Base-by-base conservation (phyloP, 2,113 vertebrate genomes). In the Malurus elegans region DNA sequence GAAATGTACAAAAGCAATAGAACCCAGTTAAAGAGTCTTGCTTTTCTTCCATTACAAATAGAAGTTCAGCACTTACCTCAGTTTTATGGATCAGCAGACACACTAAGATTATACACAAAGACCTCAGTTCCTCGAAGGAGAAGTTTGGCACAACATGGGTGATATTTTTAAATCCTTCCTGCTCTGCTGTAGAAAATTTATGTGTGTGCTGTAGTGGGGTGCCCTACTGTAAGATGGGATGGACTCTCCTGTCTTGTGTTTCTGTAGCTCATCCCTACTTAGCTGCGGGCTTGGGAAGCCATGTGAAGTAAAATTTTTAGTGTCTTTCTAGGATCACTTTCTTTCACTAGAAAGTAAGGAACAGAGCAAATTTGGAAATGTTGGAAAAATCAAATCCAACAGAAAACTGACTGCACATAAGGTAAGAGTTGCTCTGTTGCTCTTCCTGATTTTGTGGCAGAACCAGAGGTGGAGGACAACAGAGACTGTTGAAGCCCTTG, bases 121-220 rank as follows among this genome's bases (percentile, higher is more conserved):
- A 97, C 19, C 57, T 98, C 28, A 70, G 29, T 10, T 98, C 72
- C 51, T 95, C 98, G 44, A 97, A 91, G 79, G 36, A 98, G 61
- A 90, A 64, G 5, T 97, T 93, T 34, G 95, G 97, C 75, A 57
- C 98, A 47, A 62, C 86, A 8, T 97, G 34, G 44, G 96, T 17
- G 97, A 97, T 36, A 34, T 62, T n/a, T 98, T 98, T 70, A 98
- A 98, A 98, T 61, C 95, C 93, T 64, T 96, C 97, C 75, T 97
- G 97, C 61, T 95, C 98, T 80, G 47, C 96, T 73, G 91, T 85
- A 51, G 96, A 96, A 90, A 94, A 67, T 64, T 78, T 64, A 90
- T 56, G 12, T 97, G 25, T 93, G 29, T 7, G 97, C 95, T 64
- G 88, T 97, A 38, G 85, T 95, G 19, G 75, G 98, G 56, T 90